Evolutionary conservation across 2,797 vertebrate genomes (phyloP).

Genomic region (Siniperca obscura): DNA sequence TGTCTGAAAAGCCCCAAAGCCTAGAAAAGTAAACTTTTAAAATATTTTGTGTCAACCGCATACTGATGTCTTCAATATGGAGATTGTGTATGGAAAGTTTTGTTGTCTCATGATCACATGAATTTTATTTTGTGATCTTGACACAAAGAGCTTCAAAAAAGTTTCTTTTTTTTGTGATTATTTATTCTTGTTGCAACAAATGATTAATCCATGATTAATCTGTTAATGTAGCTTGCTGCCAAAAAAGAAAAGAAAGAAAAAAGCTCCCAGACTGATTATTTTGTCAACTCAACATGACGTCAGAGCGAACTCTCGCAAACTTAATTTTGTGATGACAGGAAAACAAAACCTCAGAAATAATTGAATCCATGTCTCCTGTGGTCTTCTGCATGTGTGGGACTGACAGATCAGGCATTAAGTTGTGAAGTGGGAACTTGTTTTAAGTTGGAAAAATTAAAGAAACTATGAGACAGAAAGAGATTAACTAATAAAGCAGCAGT

Average conservation of each 20-base stretch:
- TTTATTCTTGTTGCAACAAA: conserved; percentile 33
- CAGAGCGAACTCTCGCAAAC: conserved; percentile 2
- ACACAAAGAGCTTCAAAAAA: not conserved
- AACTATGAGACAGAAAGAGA: not conserved
- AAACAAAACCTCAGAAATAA: conserved; percentile 44
- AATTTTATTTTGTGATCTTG: conserved; percentile 10
- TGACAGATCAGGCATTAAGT: not conserved
- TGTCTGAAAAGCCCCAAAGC: conserved; percentile 8
- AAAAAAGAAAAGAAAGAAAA: conserved; percentile 4
- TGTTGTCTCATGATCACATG: conserved; percentile 18
- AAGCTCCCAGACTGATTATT: not conserved
- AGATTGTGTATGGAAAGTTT: conserved; percentile 15
- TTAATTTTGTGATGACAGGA: conserved; percentile 32
- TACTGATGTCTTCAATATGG: conserved; percentile 46
- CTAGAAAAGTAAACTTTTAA: conserved; percentile 23
- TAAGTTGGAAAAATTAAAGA: not conserved
- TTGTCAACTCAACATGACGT: conserved; percentile 22
- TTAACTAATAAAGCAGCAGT: not conserved
- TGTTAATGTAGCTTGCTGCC: not conserved
- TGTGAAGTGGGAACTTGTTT: not conserved
- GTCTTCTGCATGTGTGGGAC: conserved; percentile 16
- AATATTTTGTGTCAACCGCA: conserved; percentile 26
- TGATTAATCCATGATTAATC: conserved; percentile 18
- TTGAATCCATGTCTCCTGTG: conserved; percentile 33
- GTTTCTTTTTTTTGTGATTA: not conserved